Evolutionary conservation across 2,888 invertebrate genomes (phyloP).

Genomic region (Phragmatobia fuliginosa): DNA sequence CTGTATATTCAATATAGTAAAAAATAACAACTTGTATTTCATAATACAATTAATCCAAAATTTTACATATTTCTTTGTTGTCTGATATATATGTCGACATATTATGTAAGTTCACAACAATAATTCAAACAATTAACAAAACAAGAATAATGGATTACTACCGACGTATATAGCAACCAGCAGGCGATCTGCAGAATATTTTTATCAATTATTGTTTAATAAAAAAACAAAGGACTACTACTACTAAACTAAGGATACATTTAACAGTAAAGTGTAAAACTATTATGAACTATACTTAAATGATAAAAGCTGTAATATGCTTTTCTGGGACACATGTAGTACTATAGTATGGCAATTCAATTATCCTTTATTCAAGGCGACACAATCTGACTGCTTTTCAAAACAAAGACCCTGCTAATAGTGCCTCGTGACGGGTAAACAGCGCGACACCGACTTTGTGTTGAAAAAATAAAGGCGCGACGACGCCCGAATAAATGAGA

Average conservation of each 20-base stretch:
- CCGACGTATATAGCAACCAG: neutral
- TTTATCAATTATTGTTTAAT: neutral
- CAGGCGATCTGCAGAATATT: neutral
- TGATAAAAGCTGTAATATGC: constrained; percentile 39
- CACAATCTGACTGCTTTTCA: constrained; percentile 78
- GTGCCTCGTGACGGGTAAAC: constrained; percentile 80
- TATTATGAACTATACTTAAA: constrained; percentile 6
- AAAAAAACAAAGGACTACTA: neutral
- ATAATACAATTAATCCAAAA: no score
- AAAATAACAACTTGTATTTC: no score
- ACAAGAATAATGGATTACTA: neutral
- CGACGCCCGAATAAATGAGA: constrained; percentile 86
- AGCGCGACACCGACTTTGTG: constrained; percentile 79
- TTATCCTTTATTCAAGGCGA: constrained; percentile 75
- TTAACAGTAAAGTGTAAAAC: neutral
- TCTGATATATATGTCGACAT: neutral
- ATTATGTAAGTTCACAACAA: neutral
- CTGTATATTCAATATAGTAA: no score
- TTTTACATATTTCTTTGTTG: neutral
- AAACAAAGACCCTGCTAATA: constrained; percentile 83
- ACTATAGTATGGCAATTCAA: constrained; percentile 72
- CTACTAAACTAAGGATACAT: neutral
- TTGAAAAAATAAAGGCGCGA: constrained; percentile 85
- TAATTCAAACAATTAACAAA: neutral
- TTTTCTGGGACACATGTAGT: constrained; percentile 58